Base-by-base conservation (phyloP, 1,140 invertebrate species). In the Eriosoma lanigerum region DNA sequence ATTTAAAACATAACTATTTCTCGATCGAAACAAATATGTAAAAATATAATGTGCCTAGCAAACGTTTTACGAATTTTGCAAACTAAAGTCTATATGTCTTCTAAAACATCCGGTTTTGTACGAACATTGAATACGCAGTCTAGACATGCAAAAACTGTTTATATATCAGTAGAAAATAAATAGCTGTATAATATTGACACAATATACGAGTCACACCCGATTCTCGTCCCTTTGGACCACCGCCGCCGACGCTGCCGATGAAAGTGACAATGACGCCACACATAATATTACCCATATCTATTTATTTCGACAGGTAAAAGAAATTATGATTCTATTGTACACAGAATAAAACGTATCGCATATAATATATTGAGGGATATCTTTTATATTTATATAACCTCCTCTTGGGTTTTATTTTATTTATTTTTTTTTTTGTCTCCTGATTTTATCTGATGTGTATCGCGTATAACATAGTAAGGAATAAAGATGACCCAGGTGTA, bases 251-350 rank as follows among this genome's bases (percentile, higher is more conserved):
- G 5, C 8, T 15, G 1, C 17, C 44, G 38, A 68, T 26, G 38
- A 78, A 78, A 78, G 75, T 62, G 56, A 62, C 75, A 58, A 75
- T 75, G 72, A 75, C 29, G 52, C 72, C 32, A 44, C 21, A 54
- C 26, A 75, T 38, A 21, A 17, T 2, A 29, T 24, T 38, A 75
- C 13, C 13, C 6, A 44, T 38, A 17, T 21, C 8, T 38, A 38
- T 8, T 8, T 3, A 38, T 38, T 4, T 38, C 8, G 32, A 13
- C 54, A 78, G 75, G 56, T 78, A 78, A 62, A 62, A 78, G 15
- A 58, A 60, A 78, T 78, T 62, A 62, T 56, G n/a, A 17, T 72
- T 72, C 46, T 29, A 72, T 72, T 72, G 68, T 72, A 52, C 46
- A 29, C n/a, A 17, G 0, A 15, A 50, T 29, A 26, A 26, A 19